These are phyloP conservation scores for Philantomba maxwellii DNA, from an alignment of 2,113 vertebrate species.

Conservation along the genomic window DNA sequence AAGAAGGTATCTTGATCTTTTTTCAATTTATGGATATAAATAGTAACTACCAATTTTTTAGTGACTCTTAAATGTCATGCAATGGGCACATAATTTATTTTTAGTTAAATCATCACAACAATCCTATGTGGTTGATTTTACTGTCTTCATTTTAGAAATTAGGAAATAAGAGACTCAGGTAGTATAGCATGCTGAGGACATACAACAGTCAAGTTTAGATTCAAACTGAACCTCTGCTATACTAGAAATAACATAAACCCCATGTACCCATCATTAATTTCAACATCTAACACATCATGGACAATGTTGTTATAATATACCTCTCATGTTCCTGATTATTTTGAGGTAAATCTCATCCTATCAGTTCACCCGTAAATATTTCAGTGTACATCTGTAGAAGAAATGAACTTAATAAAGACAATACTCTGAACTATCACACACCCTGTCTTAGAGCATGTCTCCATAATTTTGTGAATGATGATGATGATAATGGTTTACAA, in stretches of 20 bases:
- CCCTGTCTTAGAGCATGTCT: not conserved
- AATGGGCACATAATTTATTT: not conserved
- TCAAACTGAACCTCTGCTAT: not conserved
- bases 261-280: not conserved
- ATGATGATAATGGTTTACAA: not conserved
- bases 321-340: not conserved
- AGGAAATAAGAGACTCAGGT: not conserved
- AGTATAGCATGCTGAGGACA: not conserved
- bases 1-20: not conserved
- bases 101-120: not conserved
- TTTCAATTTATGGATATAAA: not conserved
- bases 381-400: not conserved
- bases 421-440: not conserved
- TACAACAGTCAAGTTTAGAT: not conserved
- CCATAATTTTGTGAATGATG: not conserved
- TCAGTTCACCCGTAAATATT: not conserved
- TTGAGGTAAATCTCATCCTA: not conserved
- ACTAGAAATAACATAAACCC: not conserved
- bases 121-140: not conserved
- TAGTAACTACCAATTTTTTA: not conserved
- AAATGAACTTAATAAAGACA: not conserved
- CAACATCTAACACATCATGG: not conserved
- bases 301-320: not conserved
- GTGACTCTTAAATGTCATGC: not conserved
- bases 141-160: not conserved